A percentile compares a stretch with the other conserved stretches of the same genome.
Evolutionary conservation across 2,888 invertebrate species (phyloP).

Genomic region (Cerceris ruficornis): DNA sequence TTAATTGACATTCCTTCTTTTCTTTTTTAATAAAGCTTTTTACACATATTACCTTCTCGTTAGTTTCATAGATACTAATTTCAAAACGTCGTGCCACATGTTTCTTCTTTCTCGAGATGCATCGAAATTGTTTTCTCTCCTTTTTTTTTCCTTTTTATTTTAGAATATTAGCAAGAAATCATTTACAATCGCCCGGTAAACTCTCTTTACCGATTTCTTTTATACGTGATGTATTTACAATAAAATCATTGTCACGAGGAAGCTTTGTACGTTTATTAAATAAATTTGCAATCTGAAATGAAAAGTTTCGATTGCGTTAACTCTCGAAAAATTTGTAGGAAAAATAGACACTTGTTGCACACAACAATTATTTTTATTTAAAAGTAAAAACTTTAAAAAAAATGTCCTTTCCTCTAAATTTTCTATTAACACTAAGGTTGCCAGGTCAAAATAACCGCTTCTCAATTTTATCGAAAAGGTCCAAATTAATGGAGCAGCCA

Average conservation of each 20-base stretch:
- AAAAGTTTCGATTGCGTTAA: neutral
- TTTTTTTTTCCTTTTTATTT: slow-evolving; percentile 9
- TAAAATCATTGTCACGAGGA: slow-evolving; percentile 50
- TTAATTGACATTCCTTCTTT: slow-evolving; percentile 47
- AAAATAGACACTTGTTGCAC: too few relatives aligned
- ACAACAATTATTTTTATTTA: too few relatives aligned
- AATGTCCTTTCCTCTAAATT: too few relatives aligned
- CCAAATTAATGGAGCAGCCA: too few relatives aligned
- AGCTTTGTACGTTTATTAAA: slow-evolving; percentile 44
- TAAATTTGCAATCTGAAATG: slow-evolving; percentile 36
- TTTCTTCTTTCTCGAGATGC: slow-evolving; percentile 2
- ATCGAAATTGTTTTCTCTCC: slow-evolving; percentile 9
- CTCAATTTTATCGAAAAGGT: too few relatives aligned
- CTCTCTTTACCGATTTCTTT: slow-evolving; percentile 55
- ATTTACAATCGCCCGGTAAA: slow-evolving; percentile 33
- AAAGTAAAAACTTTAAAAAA: too few relatives aligned
- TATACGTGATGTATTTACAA: slow-evolving; percentile 60
- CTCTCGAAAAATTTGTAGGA: too few relatives aligned
- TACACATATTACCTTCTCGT: neutral
- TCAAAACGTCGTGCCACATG: neutral
- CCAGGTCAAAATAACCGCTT: too few relatives aligned
- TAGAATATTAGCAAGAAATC: neutral
- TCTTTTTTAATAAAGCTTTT: slow-evolving; percentile 1
- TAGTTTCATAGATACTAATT: neutral
- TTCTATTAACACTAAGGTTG: too few relatives aligned